These are phyloP conservation scores for Paracentrotus lividus DNA, from an alignment of 53 echinoderm and acorn worm species.

Conservation along the genomic window DNA sequence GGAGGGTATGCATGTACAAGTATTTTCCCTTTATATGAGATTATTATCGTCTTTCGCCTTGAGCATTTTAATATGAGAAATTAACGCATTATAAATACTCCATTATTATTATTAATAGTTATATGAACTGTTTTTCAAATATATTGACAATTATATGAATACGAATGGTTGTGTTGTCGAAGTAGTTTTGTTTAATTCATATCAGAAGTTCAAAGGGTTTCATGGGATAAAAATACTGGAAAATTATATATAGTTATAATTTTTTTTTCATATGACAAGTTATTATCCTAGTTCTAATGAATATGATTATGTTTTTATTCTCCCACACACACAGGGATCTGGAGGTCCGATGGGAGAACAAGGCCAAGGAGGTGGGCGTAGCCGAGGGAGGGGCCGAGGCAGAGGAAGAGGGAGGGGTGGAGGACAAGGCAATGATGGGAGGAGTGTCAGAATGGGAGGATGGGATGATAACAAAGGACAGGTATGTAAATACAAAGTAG, in stretches of 20 bases:
- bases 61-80: no score
- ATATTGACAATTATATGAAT: no score
- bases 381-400: not conserved
- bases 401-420: slow-evolving; percentile 66
- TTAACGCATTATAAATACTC: no score
- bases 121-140: no score
- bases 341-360: slow-evolving; percentile 62
- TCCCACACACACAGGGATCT: slow-evolving; percentile 13
- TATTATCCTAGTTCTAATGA: not conserved
- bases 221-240: no score
- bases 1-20: not conserved
- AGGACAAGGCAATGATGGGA: slow-evolving; percentile 67
- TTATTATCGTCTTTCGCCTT: no score
- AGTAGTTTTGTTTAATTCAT: no score
- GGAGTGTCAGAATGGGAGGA: slow-evolving; percentile 32
- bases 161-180: no score
- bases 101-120: no score
- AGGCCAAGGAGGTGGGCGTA: not conserved
- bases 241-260: not conserved
- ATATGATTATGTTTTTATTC: not conserved
- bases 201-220: no score
- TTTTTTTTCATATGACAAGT: not conserved
- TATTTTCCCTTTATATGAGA: not conserved
- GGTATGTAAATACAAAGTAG: slow-evolving; percentile 38
- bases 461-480: slow-evolving; percentile 41